A percentile compares a stretch with the other conserved stretches of the same genome.
These are phyloP conservation scores for Lissonota sp. DNA, from an alignment of 2,888 invertebrate genomes.

Conservation along the genomic window DNA sequence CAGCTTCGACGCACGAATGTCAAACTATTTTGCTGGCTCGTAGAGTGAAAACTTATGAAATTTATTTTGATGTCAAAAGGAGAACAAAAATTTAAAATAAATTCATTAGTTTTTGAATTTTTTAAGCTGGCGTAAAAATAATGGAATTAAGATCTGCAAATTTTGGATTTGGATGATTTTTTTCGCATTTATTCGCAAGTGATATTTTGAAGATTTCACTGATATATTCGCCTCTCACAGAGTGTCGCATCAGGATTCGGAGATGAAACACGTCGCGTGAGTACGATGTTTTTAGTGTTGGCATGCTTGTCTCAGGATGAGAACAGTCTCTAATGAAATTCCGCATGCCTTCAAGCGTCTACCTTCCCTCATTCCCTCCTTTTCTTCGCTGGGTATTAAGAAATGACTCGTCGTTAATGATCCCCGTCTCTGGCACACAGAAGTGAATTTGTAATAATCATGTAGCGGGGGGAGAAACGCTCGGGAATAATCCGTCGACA, in stretches of 20 bases:
- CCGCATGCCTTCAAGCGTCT: slow-evolving; percentile 61
- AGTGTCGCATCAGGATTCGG: slow-evolving; percentile 25
- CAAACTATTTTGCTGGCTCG: no score
- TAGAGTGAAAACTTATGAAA: no score
- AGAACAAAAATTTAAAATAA: no score
- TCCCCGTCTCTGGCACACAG: slow-evolving; percentile 32
- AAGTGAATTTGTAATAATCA: slow-evolving; percentile 50
- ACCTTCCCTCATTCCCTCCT: background rate
- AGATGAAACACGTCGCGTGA: slow-evolving; percentile 9
- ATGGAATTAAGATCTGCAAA: no score
- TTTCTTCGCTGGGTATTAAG: slow-evolving; percentile 69
- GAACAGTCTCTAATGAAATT: slow-evolving; percentile 74
- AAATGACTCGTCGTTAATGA: slow-evolving; percentile 69
- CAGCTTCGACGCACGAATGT: no score
- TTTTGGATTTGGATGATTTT: no score
- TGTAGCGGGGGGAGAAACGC: slow-evolving; percentile 9
- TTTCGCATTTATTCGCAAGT: background rate
- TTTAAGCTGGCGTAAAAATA: no score
- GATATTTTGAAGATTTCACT: background rate
- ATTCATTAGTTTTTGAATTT: no score
- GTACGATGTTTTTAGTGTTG: slow-evolving; percentile 48
- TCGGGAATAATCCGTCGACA: background rate
- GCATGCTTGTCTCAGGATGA: slow-evolving; percentile 58
- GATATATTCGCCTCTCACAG: slow-evolving; percentile 24
- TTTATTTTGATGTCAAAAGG: no score